Base-by-base conservation (phyloP, 2,113 vertebrate genomes). In the Callipepla californica region DNA sequence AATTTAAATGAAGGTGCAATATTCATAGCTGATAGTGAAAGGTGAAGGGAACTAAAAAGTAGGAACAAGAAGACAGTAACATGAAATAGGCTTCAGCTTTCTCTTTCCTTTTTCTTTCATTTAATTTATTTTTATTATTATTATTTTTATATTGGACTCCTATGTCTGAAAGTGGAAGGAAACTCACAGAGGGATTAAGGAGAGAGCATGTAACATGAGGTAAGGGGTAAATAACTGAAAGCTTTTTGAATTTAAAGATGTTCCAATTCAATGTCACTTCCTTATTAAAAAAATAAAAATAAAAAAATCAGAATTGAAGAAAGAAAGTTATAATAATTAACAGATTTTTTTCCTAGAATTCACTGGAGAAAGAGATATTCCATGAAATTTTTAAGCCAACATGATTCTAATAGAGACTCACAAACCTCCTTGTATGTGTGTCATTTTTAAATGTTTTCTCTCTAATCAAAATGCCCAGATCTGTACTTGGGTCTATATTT, bases 1-100 rank as follows among this genome's bases (percentile, higher is more conserved):
- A 95, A 93, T 93, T 75, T 61, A 85, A 87, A 93, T 81, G 34
- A 80, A 70, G 55, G 57, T 75, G n/a, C 66, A 94, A 70, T 85
- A 92, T 76, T 94, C 55, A 84, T 63, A 45, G 67, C 38, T 82
- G 78, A 65, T 47, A 70, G 45, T 61, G 47, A 91, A 88, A 93
- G 84, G 34, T 45, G 50, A 92, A 85, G 28, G 61, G 59, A 89
- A 91, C 88, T 58, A 61, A 89, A 82, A 82, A 59, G 53, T 36
- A 90, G 20, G 42, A 90, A 87, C 4, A 30, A 72, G 28, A 81
- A 86, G n/a, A 75, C 94, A 78, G n/a, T 65, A 89, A 85, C 5
- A 10, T 19, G 48, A 80, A 44, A 42, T 5, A 66, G 14, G 4
- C 13, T 72, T 57, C 22, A 44, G 77, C 20, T 78, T 73, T 68